phyloP scores from a whole-genome alignment of 2,113 vertebrate genomes.

The Lycocorax pyrrhopterus region DNA sequence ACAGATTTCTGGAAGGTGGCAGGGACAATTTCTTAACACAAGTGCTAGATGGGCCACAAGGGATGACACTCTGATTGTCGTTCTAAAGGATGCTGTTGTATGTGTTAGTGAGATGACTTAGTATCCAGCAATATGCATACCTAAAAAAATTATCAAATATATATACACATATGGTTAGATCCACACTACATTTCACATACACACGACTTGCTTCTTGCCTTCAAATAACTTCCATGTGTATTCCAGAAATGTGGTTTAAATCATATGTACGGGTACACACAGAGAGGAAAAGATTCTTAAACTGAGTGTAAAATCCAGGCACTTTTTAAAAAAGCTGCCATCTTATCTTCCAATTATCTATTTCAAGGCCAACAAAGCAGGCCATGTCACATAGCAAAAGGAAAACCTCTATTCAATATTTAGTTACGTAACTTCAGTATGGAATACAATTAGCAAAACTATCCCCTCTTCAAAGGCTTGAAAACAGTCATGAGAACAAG shows the following conservation, averaged over 20 bases:
- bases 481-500: conserved; percentile 7
- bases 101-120: neutral
- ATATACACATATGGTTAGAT: neutral
- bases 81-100: neutral
- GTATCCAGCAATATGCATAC: neutral
- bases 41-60: neutral
- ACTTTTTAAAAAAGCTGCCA: neutral
- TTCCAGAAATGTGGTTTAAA: neutral
- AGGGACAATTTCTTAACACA: neutral
- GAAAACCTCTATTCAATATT: neutral
- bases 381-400: neutral
- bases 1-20: neutral
- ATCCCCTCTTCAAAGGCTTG: neutral
- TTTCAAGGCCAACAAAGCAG: neutral
- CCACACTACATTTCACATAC: neutral
- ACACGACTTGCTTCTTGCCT: neutral
- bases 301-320: neutral
- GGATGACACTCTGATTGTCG: neutral
- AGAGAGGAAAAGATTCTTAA: neutral
- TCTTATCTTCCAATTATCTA: neutral
- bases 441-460: conserved; percentile 12
- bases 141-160: neutral
- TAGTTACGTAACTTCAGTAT: neutral
- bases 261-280: neutral
- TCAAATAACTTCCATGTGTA: neutral